Conservation (phyloP, 2,113 vertebrate species). For the Rhodinocichla rosea region DNA sequence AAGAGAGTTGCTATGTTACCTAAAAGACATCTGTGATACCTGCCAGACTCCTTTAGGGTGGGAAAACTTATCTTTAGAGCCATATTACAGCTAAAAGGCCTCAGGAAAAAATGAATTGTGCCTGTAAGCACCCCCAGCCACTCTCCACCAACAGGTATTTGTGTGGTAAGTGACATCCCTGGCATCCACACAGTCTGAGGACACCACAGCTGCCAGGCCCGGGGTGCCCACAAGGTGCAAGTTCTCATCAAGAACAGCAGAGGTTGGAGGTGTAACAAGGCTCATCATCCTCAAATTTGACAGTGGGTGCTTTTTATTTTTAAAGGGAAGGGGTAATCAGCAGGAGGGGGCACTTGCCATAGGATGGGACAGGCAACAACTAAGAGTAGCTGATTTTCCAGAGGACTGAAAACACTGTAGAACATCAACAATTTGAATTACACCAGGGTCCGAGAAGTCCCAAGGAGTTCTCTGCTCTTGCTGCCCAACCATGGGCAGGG, state of each 20-base stretch:
- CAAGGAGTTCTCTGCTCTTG: neutral
- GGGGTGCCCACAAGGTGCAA: neutral
- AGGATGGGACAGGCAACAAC: neutral
- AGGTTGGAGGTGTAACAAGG: neutral
- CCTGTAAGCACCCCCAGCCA: neutral
- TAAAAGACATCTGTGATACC: neutral
- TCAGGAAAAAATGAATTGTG: neutral
- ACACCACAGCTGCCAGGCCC: fast-evolving
- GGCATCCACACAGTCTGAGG: neutral
- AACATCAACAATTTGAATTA: neutral
- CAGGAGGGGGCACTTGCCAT: neutral
- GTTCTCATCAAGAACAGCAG: neutral
- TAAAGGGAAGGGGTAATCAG: neutral
- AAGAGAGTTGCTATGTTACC: neutral
- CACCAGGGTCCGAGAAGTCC: neutral
- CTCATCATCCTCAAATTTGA: fast-evolving
- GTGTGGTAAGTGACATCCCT: neutral
- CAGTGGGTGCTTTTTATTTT: neutral
- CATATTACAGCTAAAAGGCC: neutral
- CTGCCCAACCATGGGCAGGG: neutral
- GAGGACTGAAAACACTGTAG: neutral
- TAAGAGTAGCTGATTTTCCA: neutral
- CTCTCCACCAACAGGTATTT: neutral
- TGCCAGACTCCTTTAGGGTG: neutral
- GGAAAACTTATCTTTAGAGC: neutral